Base-by-base conservation (phyloP, 1,140 invertebrate genomes). In the Neotoxoptera formosana region DNA sequence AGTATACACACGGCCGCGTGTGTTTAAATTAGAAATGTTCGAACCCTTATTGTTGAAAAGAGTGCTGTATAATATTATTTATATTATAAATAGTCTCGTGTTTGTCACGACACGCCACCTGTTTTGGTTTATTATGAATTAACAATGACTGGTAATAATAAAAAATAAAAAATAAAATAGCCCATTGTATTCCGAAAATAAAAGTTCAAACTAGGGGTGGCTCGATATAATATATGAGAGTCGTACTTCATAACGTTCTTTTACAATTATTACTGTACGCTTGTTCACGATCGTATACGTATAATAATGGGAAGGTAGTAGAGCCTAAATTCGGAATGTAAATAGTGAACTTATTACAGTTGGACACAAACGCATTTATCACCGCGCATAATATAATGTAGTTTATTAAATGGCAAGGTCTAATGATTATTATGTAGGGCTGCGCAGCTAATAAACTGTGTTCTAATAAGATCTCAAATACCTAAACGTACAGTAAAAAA, bases 71-170 rank as follows among this genome's bases (percentile, higher is more conserved):
- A 14, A 45, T 86, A 25, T 14, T 45, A 84, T 45, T 2, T 4
- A 47, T 87, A n/a, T 47, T n/a, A 48, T 47, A 45, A 87, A 45
- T 48, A 88, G 20, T 88, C 30, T 51, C 86, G 45, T 88, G 86
- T 88, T 88, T 88, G 86, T 88, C 47, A 88, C 86, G 86, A 51
- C 47, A 88, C 47, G 86, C 86, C 86, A 88, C 86, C 86, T 88
- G 86, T 88, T 88, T 51, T 30, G 83, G 83, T n/a, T 87, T 88
- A 48, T 8, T 51, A 34, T 51, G 86, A 88, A 88, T 88, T 88
- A 88, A 88, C 86, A 51, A 88, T 88, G 47, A 51, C 86, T 51
- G 20, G 36, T 34, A 51, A 88, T 88, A 51, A 88, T 34, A 88
- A 87, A 7, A 86, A 41, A 41, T 47, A 86, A 86, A 47, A 87